Evolutionary conservation across 2,113 vertebrate species (phyloP).

Genomic region (Sisor rabdophorus): DNA sequence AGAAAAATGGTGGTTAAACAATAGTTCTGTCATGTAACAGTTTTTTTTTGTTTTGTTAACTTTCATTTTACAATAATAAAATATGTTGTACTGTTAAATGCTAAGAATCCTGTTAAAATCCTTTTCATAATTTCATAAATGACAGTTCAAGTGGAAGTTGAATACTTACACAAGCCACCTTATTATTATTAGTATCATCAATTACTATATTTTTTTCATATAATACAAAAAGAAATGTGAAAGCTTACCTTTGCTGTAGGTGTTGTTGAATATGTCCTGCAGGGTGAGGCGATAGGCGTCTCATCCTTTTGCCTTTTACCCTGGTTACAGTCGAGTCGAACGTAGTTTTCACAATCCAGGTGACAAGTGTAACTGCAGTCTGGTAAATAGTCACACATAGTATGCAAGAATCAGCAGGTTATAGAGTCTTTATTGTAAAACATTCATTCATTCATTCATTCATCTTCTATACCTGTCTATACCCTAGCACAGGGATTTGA

Average conservation of each 20-base stretch:
- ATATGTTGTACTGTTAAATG: background rate
- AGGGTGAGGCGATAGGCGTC: slow-evolving; percentile 60
- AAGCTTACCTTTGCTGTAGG: slow-evolving; percentile 69
- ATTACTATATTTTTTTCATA: background rate
- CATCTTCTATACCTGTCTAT: too few species aligned
- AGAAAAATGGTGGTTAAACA: background rate
- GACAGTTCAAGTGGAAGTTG: too few species aligned
- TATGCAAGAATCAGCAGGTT: background rate
- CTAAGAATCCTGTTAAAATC: background rate
- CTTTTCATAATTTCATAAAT: background rate
- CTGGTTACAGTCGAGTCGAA: slow-evolving; percentile 83
- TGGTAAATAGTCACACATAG: slow-evolving; percentile 43
- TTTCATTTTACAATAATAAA: background rate
- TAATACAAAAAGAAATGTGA: background rate
- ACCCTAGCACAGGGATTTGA: too few species aligned
- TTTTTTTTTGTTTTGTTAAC: background rate
- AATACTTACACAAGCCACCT: background rate
- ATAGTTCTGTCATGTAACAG: background rate
- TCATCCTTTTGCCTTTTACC: slow-evolving; percentile 53
- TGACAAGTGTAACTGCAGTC: slow-evolving; percentile 91
- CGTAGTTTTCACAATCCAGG: slow-evolving; percentile 76
- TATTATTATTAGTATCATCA: too few species aligned
- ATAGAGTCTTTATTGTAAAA: background rate
- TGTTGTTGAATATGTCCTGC: slow-evolving; percentile 56
- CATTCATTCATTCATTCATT: too few species aligned